Evolutionary conservation across 2,113 vertebrate genomes (phyloP), one percentile per base, ranked within the genome.

Genomic region (Phalacrocorax carbo): DNA sequence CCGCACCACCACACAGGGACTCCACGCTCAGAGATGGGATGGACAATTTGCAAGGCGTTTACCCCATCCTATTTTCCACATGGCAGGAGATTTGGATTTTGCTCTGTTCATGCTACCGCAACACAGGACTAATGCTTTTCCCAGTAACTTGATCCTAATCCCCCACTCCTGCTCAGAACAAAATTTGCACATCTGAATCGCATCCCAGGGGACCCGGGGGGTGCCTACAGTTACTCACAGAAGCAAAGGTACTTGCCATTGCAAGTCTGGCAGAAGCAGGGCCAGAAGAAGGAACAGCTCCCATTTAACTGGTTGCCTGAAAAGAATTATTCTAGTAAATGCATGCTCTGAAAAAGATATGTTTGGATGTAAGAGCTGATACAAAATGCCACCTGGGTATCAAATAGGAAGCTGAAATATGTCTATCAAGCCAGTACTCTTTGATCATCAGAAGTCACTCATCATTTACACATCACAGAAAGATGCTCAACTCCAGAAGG

Each of bases 381-480:
- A 81, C 3, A 10, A 92, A 95, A 69, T 52, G 84, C 58, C 5
- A 8, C 23, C 86, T 46, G n/a, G 88, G 76, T 87, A 89, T 78
- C 90, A 86, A 79, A 73, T 58, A 61, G 69, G 82, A 60, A 61
- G 90, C 72, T 94, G 95, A 95, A 78, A 83, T 81, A 26, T 36
- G 86, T 65, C 96, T 58, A 85, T 95, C 96, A 94, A 82, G 73
- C 2, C 86, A 51, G 8, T 1, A 22, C 22, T 54, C 95, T 96
- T 97, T 97, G 94, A 97, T 96, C 96, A 95, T 13, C 82, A 70
- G 76, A 76, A 97, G 96, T 81, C 96, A 95, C 93, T 81, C 10
- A 3, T 65, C 95, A 94, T 97, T 97, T 93, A 58, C 97, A 96
- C 96, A 96, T 95, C 97, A 94, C 94, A 97, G 82, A 73, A 76